Evolutionary conservation across 1,140 invertebrate genomes (phyloP), one percentile per base, ranked within the genome.

Genomic region (Penaeus vannamei): DNA sequence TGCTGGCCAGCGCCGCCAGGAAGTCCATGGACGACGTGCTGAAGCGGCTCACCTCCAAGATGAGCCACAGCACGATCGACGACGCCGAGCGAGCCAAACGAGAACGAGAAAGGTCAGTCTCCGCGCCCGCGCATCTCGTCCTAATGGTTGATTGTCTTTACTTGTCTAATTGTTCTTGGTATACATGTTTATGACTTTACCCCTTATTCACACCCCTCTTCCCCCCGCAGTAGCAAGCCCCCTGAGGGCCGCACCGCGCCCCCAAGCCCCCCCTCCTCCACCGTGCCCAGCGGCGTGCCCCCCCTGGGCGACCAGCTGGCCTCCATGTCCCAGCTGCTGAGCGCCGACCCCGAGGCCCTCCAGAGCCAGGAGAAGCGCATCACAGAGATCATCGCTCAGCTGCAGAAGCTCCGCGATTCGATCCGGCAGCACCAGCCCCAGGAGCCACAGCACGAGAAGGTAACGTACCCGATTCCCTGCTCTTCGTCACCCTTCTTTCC

Each of bases 11-110:
- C 32, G 89, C 85, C 36, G 82, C 84, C 83, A 87, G 91, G 77
- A 86, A 90, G 92, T 96, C 96, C n/a, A 97, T 97, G 96, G 96
- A 97, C 94, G 96, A 97, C 94, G 96, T 97, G 12, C 94, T 97
- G n/a, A 97, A 97, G 93, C 94, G 96, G 92, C 94, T 97, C 91
- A 96, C 96, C 82, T 96, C 96, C 86, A 97, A 97, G 93, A 96
- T 96, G 94, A 95, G 95, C 92, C 95, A 94, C 92, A 95, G 95
- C 91, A 95, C 95, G 22, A 94, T 95, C 76, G 88, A 92, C 17
- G 95, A 91, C 61, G 87, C 53, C 76, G 86, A 89, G 60, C 82
- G 83, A 36, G 82, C 61, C 62, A 86, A 90, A n/a, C 86, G 84
- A 64, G 89, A 91, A 87, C 85, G 85, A 80, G 89, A 84, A 36